These are phyloP conservation scores for Thaleichthys pacificus DNA, from an alignment of 2,797 vertebrate species.

Conservation along the genomic window DNA sequence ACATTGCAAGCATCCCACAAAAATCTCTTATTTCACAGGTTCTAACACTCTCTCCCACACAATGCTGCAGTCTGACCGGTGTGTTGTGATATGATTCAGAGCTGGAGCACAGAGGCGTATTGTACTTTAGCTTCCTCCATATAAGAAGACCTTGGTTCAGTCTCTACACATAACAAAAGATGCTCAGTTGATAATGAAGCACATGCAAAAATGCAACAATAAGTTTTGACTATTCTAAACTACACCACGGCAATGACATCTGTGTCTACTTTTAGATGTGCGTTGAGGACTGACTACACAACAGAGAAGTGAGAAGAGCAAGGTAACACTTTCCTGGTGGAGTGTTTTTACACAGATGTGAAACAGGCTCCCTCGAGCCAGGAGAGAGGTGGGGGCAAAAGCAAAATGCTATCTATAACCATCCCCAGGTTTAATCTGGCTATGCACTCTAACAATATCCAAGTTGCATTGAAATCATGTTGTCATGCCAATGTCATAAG, in stretches of 20 bases:
- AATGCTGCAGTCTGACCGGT: constrained; percentile 48
- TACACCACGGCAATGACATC: not conserved
- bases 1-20: constrained; percentile 47
- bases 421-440: no score
- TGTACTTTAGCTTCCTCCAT: constrained; percentile 41
- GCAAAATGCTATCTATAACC: not conserved
- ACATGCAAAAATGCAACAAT: not conserved
- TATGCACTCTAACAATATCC: no score
- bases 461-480: no score
- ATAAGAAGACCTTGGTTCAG: constrained; percentile 33
- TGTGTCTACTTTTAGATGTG: constrained; percentile 39
- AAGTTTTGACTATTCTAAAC: not conserved
- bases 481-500: no score
- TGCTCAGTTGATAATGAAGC: not conserved
- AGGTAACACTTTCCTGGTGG: constrained; percentile 39
- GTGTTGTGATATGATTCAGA: constrained; percentile 55
- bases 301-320: constrained; percentile 15
- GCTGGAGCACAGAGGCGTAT: constrained; percentile 46
- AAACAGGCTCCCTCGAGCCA: constrained; percentile 32
- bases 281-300: constrained; percentile 31
- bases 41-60: constrained; percentile 41
- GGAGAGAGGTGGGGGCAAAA: not conserved
- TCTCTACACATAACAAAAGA: constrained; percentile 15
- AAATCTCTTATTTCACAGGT: constrained; percentile 52
- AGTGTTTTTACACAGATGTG: constrained; percentile 42